These are phyloP conservation scores for Polydrusus cervinus DNA, from an alignment of 2,888 invertebrate genomes.

Conservation along the genomic window DNA sequence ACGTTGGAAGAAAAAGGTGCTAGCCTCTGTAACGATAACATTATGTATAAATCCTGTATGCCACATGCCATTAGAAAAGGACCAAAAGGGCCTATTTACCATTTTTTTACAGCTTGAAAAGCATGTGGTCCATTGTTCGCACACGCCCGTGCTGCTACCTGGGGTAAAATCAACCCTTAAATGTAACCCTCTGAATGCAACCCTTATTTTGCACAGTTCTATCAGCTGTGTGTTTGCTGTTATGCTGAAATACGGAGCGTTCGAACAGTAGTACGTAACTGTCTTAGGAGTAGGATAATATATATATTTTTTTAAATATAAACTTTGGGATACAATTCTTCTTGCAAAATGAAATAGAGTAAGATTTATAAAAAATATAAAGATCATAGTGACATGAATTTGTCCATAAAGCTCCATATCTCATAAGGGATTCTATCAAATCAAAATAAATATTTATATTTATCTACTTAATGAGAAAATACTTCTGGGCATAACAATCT, in stretches of 20 bases:
- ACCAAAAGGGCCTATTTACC: constrained; percentile 66
- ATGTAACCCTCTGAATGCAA: constrained; percentile 61
- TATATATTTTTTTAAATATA: too few relatives aligned
- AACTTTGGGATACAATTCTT: too few relatives aligned
- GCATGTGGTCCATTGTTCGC: constrained; percentile 67
- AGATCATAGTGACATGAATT: too few relatives aligned
- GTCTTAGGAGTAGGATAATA: too few relatives aligned
- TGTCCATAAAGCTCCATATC: too few relatives aligned
- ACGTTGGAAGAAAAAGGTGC: constrained; percentile 46
- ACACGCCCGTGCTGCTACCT: constrained; percentile 63
- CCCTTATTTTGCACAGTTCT: constrained; percentile 63
- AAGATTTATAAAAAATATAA: too few relatives aligned
- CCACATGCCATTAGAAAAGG: constrained; percentile 63
- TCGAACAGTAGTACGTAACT: background rate
- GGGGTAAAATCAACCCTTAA: constrained; percentile 65
- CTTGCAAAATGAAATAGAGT: too few relatives aligned
- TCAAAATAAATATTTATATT: too few relatives aligned
- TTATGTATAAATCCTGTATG: constrained; percentile 70
- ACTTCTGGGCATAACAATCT: too few relatives aligned
- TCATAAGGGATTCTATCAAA: too few relatives aligned
- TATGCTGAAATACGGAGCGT: constrained; percentile 27
- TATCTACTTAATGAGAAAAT: too few relatives aligned
- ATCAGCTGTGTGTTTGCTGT: constrained; percentile 65
- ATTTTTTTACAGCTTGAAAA: constrained; percentile 66
- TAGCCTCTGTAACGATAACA: constrained; percentile 57